Evolutionary conservation across 1,140 invertebrate species (phyloP).

Genomic region (Caenorhabditis brenneri): DNA sequence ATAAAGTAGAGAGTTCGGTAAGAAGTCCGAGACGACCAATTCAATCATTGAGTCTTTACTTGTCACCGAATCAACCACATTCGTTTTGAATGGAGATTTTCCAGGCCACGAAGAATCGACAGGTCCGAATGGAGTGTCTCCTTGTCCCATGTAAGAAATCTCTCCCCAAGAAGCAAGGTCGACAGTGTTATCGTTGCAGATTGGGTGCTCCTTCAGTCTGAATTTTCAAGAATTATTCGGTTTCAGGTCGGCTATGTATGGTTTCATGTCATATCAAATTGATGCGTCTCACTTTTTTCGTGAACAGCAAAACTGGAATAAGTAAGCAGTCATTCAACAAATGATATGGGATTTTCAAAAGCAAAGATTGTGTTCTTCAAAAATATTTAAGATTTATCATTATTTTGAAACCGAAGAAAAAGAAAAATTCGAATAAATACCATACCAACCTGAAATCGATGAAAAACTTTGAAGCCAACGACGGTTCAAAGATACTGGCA

Average conservation of each 20-base stretch:
- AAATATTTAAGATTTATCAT: too few species aligned
- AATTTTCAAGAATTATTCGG: not conserved
- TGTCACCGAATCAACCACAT: constrained; percentile 20
- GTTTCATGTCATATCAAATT: too few species aligned
- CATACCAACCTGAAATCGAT: constrained; percentile 53
- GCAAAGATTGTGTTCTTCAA: too few species aligned
- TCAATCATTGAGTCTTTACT: constrained; percentile 47
- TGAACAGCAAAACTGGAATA: too few species aligned
- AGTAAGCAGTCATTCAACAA: too few species aligned
- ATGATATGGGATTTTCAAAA: too few species aligned
- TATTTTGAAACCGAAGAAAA: too few species aligned
- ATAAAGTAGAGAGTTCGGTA: constrained; percentile 59
- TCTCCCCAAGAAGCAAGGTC: constrained; percentile 58
- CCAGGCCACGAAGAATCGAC: constrained; percentile 49
- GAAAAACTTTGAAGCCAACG: constrained; percentile 54
- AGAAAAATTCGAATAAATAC: too few species aligned
- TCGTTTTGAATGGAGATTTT: constrained; percentile 19
- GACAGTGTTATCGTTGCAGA: constrained; percentile 51
- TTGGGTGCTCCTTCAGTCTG: constrained; percentile 53
- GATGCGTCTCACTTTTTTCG: too few species aligned
- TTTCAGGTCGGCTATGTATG: too few species aligned
- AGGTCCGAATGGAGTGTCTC: constrained; percentile 58
- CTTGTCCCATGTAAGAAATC: constrained; percentile 54
- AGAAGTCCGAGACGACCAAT: constrained; percentile 55
- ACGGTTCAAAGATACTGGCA: constrained; percentile 38